Conservation (phyloP, 1,140 invertebrate genomes). For the Musca domestica region DNA sequence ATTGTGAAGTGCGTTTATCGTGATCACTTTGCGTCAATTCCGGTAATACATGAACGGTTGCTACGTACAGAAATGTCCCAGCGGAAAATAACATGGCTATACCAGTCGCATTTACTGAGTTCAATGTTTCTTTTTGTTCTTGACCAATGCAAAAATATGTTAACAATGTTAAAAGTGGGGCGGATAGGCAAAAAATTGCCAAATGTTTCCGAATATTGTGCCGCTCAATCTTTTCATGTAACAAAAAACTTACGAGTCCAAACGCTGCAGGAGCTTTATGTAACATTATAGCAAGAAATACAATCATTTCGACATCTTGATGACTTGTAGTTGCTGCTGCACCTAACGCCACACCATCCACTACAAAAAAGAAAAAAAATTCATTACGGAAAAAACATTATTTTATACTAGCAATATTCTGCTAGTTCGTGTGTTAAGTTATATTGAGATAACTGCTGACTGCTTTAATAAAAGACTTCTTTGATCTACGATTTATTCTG, state of each 20-base stretch:
- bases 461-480: too few relatives aligned
- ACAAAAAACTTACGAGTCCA: constrained; percentile 93
- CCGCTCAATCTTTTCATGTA: constrained; percentile 91
- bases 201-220: constrained; percentile 83
- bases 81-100: constrained; percentile 98
- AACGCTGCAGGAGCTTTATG: constrained; percentile 99
- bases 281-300: constrained; percentile 98
- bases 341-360: constrained; percentile 95
- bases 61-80: constrained; percentile 97
- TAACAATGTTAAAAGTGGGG: constrained; percentile 83
- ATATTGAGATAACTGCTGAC: too few relatives aligned
- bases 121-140: constrained; percentile 72
- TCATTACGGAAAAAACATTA: too few relatives aligned
- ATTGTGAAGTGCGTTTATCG: constrained; percentile 40
- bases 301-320: constrained; percentile 94
- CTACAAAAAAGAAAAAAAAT: constrained; percentile 60
- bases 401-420: too few relatives aligned
- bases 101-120: constrained; percentile 81
- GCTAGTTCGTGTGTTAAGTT: too few relatives aligned
- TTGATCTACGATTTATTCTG: too few relatives aligned
- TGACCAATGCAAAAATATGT: constrained; percentile 93
- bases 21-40: constrained; percentile 69
- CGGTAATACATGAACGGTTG: constrained; percentile 96
- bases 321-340: constrained; percentile 94
- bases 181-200: constrained; percentile 90